phyloP scores from a whole-genome alignment of 1,140 invertebrate genomes.

The Cotesia typhae region DNA sequence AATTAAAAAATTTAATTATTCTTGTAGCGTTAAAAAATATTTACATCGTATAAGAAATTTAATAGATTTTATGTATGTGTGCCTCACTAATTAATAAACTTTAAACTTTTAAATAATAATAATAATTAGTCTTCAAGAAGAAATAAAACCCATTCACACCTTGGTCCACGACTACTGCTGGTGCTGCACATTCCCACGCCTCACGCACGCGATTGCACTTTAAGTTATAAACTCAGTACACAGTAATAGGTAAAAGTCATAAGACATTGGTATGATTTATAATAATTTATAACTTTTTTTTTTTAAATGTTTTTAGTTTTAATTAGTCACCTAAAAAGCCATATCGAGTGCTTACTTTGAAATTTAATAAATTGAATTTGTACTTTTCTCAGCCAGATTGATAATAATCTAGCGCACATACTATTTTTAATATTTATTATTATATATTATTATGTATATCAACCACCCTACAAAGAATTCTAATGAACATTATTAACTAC shows the following conservation, averaged over 20 bases:
- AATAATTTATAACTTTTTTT: constrained; percentile 17
- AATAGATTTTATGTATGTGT: neutral
- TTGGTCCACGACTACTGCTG: constrained; percentile 56
- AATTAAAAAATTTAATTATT: constrained; percentile 4
- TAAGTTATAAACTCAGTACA: constrained; percentile 54
- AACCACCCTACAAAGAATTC: constrained; percentile 36
- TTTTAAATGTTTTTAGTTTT: constrained; percentile 19
- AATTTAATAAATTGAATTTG: constrained; percentile 60
- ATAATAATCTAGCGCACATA: constrained; percentile 50
- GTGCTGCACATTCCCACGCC: constrained; percentile 50
- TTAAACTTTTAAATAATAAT: constrained; percentile 41
- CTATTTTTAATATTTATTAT: neutral
- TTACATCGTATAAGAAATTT: neutral
- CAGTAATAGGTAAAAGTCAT: constrained; percentile 59
- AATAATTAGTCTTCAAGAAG: neutral
- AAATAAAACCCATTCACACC: constrained; percentile 53
- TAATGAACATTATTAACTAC: constrained; percentile 52
- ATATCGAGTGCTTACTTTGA: constrained; percentile 48
- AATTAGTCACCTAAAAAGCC: constrained; percentile 51
- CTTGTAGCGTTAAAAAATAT: constrained; percentile 1
- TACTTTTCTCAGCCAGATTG: constrained; percentile 58
- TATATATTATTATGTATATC: constrained; percentile 44
- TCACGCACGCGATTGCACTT: constrained; percentile 62
- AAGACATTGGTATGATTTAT: constrained; percentile 11
- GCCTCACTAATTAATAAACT: neutral